Conservation (phyloP, 1,140 invertebrate genomes). For the Drosophila ohnishii region DNA sequence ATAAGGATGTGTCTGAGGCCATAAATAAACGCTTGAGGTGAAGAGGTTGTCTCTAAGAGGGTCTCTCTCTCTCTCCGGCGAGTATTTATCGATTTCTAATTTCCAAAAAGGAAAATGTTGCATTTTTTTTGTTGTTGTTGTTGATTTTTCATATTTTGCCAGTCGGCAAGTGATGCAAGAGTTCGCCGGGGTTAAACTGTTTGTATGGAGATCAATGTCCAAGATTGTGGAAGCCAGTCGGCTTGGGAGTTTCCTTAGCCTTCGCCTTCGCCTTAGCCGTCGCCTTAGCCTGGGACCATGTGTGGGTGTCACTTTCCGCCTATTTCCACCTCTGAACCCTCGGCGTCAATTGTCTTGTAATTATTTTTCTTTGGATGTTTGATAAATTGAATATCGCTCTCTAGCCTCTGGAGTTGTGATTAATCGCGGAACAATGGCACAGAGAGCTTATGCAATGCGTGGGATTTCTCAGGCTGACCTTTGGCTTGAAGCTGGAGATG, state of each 20-base stretch:
- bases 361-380: constrained; percentile 71
- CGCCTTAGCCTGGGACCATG: constrained; percentile 4
- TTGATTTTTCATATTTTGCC: constrained; percentile 42
- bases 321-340: constrained; percentile 49
- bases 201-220: constrained; percentile 75
- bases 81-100: constrained; percentile 76
- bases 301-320: constrained; percentile 66
- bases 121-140: constrained; percentile 14
- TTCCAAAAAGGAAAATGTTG: constrained; percentile 36
- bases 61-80: constrained; percentile 1
- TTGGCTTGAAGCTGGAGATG: constrained; percentile 31
- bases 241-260: constrained; percentile 22
- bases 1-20: constrained; percentile 45
- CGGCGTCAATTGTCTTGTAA: constrained; percentile 77
- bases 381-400: constrained; percentile 76
- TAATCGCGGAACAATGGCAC: constrained; percentile 56
- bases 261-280: not conserved
- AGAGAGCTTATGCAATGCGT: constrained; percentile 67
- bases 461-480: constrained; percentile 61
- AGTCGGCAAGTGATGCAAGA: constrained; percentile 60
- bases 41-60: constrained; percentile 37
- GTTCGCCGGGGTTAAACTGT: constrained; percentile 72
- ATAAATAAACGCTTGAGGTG: constrained; percentile 51
- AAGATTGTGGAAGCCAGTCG: constrained; percentile 28
- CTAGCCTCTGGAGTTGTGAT: constrained; percentile 39